phyloP scores from a whole-genome alignment of 2,113 vertebrate species.

The Ceyx melanurus region DNA sequence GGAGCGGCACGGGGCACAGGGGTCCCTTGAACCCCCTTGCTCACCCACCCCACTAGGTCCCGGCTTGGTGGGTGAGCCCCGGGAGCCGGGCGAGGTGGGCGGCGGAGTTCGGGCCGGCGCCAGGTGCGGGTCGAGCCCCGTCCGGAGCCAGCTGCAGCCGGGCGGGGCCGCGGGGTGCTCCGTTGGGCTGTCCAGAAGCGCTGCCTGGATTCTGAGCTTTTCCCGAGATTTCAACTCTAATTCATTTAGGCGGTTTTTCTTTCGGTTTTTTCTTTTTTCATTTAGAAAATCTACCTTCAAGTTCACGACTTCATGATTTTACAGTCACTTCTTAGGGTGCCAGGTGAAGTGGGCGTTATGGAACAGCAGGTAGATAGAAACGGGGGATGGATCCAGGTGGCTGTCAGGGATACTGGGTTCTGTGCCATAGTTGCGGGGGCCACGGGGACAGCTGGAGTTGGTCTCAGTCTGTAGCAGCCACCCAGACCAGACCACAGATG shows the following conservation, averaged over 20 bases:
- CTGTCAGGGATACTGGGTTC: neutral
- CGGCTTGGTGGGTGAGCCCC: neutral
- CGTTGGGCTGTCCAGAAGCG: too few relatives aligned
- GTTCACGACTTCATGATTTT: too few relatives aligned
- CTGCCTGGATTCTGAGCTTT: neutral
- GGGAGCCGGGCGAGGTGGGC: too few relatives aligned
- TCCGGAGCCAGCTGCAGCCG: neutral
- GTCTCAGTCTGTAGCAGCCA: neutral
- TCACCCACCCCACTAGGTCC: too few relatives aligned
- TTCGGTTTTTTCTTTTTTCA: neutral
- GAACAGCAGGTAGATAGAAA: too few relatives aligned
- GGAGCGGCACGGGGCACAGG: too few relatives aligned
- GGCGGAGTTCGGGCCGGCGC: neutral
- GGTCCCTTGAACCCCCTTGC: too few relatives aligned
- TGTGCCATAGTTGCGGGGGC: neutral
- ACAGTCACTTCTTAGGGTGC: neutral
- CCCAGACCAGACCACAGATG: accelerated
- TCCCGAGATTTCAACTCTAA: too few relatives aligned
- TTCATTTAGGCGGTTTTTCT: neutral
- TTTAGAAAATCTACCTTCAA: neutral
- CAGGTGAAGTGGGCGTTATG: neutral
- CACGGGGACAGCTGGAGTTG: accelerated
- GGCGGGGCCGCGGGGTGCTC: neutral
- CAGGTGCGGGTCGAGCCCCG: too few relatives aligned
- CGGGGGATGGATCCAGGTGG: neutral